Evolutionary conservation across 2,888 invertebrate species (phyloP).

Genomic region (Orthosia gracilis): DNA sequence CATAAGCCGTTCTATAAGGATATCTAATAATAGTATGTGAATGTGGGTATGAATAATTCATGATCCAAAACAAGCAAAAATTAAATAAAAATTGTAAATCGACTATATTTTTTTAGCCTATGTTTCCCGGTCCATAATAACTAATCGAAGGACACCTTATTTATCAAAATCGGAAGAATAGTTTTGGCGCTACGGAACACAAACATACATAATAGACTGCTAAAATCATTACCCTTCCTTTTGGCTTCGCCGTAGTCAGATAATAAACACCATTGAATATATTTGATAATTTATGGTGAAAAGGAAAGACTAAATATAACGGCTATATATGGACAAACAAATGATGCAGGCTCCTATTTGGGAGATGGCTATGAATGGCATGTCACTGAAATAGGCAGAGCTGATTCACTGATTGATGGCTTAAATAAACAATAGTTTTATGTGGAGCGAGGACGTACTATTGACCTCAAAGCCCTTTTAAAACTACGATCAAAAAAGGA

Average conservation of each 20-base stretch:
- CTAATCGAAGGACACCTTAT: too few species aligned
- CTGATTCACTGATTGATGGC: slow-evolving; percentile 25
- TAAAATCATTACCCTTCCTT: too few species aligned
- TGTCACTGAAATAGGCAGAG: neutral
- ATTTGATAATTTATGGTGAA: neutral
- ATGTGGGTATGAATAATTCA: too few species aligned
- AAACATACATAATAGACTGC: too few species aligned
- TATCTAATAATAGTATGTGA: too few species aligned
- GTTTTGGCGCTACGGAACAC: too few species aligned
- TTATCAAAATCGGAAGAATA: too few species aligned
- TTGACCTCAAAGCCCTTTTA: slow-evolving; percentile 5
- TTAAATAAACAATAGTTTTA: slow-evolving; percentile 27
- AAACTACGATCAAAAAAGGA: neutral
- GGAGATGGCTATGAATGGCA: neutral
- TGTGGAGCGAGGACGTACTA: slow-evolving; percentile 21
- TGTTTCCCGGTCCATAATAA: too few species aligned
- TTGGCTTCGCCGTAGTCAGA: too few species aligned
- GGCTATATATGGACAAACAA: neutral
- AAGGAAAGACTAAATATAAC: neutral
- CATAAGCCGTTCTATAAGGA: neutral
- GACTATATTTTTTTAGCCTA: too few species aligned
- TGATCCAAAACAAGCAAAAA: too few species aligned
- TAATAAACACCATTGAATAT: neutral
- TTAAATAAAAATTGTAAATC: too few species aligned
- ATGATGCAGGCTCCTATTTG: slow-evolving; percentile 10